Evolutionary conservation across 2,888 invertebrate species (phyloP), one percentile per base, ranked within the genome.

Genomic region (Erannis defoliaria): DNA sequence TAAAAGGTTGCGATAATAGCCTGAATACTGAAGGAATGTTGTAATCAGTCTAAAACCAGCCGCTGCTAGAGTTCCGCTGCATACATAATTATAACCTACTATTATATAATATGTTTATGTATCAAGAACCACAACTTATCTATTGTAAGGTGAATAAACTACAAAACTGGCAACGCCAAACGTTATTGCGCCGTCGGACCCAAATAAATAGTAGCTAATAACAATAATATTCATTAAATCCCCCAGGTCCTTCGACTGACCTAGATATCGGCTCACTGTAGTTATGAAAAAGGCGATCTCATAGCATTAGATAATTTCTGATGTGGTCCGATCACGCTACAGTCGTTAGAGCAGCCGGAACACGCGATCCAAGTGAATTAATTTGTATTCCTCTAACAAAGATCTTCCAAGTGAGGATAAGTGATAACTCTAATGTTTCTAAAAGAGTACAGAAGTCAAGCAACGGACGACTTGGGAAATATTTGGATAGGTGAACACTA

Each of bases 241-340:
- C 49, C 50, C 35, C 14, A 37, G 29, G 23, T 43, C 43, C 58
- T 55, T 55, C 37, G 33, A 59, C 26, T 48, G 64, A 62, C 62
- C 67, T 62, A 64, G 37, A 62, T 62, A 59, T 62, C 33, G 33
- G 12, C 14, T 38, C n/a, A n/a, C n/a, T 49, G 45, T 51, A 31
- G 29, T 49, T 54, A 55, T 55, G 38, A 55, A 50, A 43, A 55
- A 48, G 42, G 55, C 55, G 45, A 58, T 54, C 45, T 55, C 53
- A 50, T 50, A 21, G 46, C 51, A 57, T 58, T 60, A 54, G 35
- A 51, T 58, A 51, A 62, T 43, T 58, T 42, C n/a, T 45, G 33
- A 64, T 59, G 57, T 50, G 40, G 53, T 26, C 61, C 26, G 37
- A 59, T 60, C 62, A 59, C 67, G 62, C 64, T 21, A 59, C 42